A percentile compares a stretch with the other conserved stretches of the same genome.
Evolutionary conservation across 2,113 vertebrate genomes (phyloP).

Genomic region (Sprattus sprattus): DNA sequence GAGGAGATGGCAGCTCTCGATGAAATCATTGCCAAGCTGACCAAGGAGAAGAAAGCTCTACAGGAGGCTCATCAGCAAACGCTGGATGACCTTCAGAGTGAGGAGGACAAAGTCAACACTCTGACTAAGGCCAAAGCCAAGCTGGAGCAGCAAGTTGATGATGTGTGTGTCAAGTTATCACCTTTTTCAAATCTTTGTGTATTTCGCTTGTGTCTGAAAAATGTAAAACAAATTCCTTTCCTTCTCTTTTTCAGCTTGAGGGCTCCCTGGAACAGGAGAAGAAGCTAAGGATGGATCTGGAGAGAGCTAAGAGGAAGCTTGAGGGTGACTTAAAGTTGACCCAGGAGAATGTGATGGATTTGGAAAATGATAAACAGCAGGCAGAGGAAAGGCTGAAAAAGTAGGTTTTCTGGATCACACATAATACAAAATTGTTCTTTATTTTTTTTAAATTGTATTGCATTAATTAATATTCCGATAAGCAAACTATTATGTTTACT

Average conservation of each 20-base stretch:
- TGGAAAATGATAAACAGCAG: constrained; percentile 74
- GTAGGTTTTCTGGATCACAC: constrained; percentile 38
- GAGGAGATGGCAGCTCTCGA: constrained; percentile 78
- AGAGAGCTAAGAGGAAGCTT: constrained; percentile 71
- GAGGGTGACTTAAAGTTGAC: constrained; percentile 74
- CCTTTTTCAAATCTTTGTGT: too few relatives aligned
- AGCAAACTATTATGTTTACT: too few relatives aligned
- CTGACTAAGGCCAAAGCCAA: constrained; percentile 75
- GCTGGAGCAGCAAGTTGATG: constrained; percentile 78
- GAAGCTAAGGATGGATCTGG: constrained; percentile 75
- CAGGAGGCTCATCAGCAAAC: constrained; percentile 81
- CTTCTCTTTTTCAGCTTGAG: constrained; percentile 60
- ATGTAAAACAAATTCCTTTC: background rate
- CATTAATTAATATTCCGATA: too few relatives aligned
- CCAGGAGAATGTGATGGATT: constrained; percentile 72
- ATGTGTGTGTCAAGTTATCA: constrained; percentile 54
- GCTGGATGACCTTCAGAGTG: constrained; percentile 76
- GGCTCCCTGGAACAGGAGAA: constrained; percentile 75
- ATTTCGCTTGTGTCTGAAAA: too few relatives aligned
- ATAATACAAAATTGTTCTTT: background rate
- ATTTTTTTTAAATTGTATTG: too few relatives aligned
- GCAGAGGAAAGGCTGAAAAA: constrained; percentile 72
- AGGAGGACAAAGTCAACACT: constrained; percentile 79
- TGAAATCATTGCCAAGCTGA: constrained; percentile 75
- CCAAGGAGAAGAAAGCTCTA: constrained; percentile 78